Evolutionary conservation across 2,888 invertebrate genomes (phyloP).

Genomic region (Brachynemurus nebulosus): DNA sequence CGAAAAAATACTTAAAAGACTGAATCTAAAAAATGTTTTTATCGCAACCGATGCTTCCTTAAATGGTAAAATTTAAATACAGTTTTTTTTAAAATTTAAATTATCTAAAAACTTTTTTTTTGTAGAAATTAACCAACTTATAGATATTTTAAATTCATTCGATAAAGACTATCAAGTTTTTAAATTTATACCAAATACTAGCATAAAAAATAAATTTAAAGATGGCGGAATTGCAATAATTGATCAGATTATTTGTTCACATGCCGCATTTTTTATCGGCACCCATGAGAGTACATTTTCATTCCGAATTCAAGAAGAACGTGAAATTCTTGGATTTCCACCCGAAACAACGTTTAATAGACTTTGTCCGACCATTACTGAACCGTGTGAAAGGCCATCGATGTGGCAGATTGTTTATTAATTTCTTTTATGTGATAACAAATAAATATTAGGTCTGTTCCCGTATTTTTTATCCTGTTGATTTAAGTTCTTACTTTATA

Average conservation of each 20-base stretch:
- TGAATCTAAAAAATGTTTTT: constrained; percentile 50
- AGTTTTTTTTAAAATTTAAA: constrained; percentile 13
- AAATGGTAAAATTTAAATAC: not conserved
- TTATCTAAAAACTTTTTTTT: constrained; percentile 11
- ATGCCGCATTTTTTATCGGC: constrained; percentile 77
- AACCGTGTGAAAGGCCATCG: constrained; percentile 56
- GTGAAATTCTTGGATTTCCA: constrained; percentile 85
- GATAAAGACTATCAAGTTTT: constrained; percentile 25
- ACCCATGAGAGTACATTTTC: constrained; percentile 93
- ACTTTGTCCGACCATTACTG: constrained; percentile 50
- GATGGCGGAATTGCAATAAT: constrained; percentile 87
- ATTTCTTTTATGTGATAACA: constrained; percentile 20
- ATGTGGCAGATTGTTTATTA: constrained; percentile 59
- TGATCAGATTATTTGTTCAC: constrained; percentile 90
- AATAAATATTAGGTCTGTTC: too few relatives aligned
- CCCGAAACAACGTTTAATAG: constrained; percentile 75
- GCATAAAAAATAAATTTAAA: constrained; percentile 39
- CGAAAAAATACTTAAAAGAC: constrained; percentile 37
- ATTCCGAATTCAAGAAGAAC: constrained; percentile 91
- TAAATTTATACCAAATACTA: constrained; percentile 32
- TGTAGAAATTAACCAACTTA: constrained; percentile 37
- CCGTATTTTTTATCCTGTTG: too few relatives aligned
- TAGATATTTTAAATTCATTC: constrained; percentile 32
- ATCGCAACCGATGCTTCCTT: constrained; percentile 70
- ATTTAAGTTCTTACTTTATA: too few relatives aligned